Conservation (phyloP, 2,113 vertebrate genomes). For the Crotalus helleri region DNA sequence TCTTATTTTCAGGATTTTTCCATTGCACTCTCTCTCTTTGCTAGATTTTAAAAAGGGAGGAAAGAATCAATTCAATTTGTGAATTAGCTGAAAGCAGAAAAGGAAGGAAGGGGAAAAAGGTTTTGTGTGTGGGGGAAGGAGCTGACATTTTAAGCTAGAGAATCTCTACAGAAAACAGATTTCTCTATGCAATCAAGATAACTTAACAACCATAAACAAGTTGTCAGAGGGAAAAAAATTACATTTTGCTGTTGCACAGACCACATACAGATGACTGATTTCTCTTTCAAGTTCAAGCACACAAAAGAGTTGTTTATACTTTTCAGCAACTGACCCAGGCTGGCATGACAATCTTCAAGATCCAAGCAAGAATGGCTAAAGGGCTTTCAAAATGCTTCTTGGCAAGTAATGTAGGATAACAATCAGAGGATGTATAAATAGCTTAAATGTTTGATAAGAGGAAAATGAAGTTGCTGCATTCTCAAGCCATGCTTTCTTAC, state of each 20-base stretch:
- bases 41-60: constrained; percentile 7
- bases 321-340: constrained; percentile 62
- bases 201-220: constrained; percentile 69
- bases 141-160: constrained; percentile 60
- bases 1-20: constrained; percentile 66
- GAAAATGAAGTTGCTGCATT: constrained; percentile 45
- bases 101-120: background rate
- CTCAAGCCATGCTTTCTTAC: constrained; percentile 36
- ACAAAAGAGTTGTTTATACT: constrained; percentile 67
- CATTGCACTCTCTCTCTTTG: background rate
- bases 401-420: constrained; percentile 44
- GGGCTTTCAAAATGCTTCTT: constrained; percentile 50
- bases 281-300: constrained; percentile 67
- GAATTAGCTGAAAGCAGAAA: constrained; percentile 57
- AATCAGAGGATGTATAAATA: constrained; percentile 40
- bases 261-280: constrained; percentile 72
- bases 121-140: background rate
- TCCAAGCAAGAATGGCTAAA: constrained; percentile 47
- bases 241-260: constrained; percentile 67
- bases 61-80: constrained; percentile 62
- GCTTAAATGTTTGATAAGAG: constrained; percentile 39
- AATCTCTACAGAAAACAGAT: constrained; percentile 62
- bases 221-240: constrained; percentile 70
- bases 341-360: constrained; percentile 51
- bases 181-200: constrained; percentile 72